phyloP scores from a whole-genome alignment of 1,140 invertebrate genomes.

The Camponotus floridanus region DNA sequence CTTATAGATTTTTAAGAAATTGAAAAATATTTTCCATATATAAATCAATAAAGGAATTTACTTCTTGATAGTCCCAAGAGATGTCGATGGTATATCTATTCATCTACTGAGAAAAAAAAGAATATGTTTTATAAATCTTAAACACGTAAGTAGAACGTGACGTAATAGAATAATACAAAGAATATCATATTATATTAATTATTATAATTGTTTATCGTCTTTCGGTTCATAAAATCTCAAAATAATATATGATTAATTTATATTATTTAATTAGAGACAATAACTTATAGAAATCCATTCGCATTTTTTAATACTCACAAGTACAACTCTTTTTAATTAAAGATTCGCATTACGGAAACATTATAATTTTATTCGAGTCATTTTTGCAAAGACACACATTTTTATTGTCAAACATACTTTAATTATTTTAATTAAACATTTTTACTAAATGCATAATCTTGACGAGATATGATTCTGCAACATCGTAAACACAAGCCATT shows the following conservation, averaged over 20 bases:
- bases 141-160: too few species aligned
- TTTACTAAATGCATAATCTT: neutral
- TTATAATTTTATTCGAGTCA: constrained; percentile 1
- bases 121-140: neutral
- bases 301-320: neutral
- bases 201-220: too few species aligned
- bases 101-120: neutral
- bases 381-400: constrained; percentile 2
- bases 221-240: neutral
- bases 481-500: constrained; percentile 40
- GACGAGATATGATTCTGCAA: neutral
- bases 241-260: constrained; percentile 5
- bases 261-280: neutral
- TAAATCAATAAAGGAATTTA: constrained; percentile 14
- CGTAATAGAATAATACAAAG: too few species aligned
- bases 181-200: too few species aligned
- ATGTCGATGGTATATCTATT: constrained; percentile 34
- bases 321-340: neutral
- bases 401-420: constrained; percentile 21
- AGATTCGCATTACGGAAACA: neutral
- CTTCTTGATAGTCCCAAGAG: neutral
- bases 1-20: neutral
- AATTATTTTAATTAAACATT: constrained; percentile 49
- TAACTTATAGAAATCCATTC: neutral
- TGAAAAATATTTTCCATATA: neutral